Evolutionary conservation across 2,888 invertebrate species (phyloP), one percentile per base, ranked within the genome.

Genomic region (Agapetus fuscipes): DNA sequence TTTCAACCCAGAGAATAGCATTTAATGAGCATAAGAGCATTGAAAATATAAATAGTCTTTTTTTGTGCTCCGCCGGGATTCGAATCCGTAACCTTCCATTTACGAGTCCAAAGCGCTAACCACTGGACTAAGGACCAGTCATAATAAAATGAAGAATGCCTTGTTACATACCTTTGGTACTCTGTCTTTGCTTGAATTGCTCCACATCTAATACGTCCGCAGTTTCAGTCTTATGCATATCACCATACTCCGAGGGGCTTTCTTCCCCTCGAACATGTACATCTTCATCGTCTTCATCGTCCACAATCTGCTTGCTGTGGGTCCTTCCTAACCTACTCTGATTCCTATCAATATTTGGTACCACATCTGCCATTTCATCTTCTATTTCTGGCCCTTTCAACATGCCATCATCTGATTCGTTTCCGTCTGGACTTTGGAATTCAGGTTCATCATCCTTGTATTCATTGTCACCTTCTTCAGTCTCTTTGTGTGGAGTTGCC

Each of bases 261-360:
- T 64, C 63, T n/a, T n/a, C n/a, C 55, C 72, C 61, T 60, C 66
- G 68, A 54, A 68, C 59, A 56, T 69, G 58, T 39, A 71, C 71
- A 51, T 74, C 73, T 47, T 72, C 73, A 47, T 73, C 72, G 41
- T 73, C 73, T 54, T 71, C 66, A 47, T 64, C 70, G 57, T 54
- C 60, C 61, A 51, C 49, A 48, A 38, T 15, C 13, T 30, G 9
- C 13, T 30, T 30, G 30, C 3, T 13, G 14, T 30, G 32, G 15
- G n/a, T 32, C 32, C 33, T 48, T 47, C 20, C 40, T 47, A 17
- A 33, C 31, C 29, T 45, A 41, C 17, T 49, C 13, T 48, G 45
- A 4, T 34, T 37, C 25, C 15, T 42, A 29, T 45, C 43, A 13
- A 50, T 45, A 37, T 46, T 54, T 29, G 35, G 46, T n/a, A n/a